phyloP scores from a whole-genome alignment of 2,113 vertebrate genomes.

The Epinephelus cyanopodus region DNA sequence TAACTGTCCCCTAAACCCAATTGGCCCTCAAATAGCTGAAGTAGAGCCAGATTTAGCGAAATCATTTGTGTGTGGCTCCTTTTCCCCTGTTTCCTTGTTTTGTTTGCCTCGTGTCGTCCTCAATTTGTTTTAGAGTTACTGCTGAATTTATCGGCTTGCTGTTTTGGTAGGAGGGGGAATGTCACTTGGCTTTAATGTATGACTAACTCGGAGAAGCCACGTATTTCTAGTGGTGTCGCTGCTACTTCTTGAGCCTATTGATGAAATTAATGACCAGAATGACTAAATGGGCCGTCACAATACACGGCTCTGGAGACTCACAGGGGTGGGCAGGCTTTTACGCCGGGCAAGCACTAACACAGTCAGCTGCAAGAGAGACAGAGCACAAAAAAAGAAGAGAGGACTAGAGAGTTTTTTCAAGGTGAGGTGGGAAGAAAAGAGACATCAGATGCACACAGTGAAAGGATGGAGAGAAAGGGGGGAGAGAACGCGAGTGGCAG shows the following conservation, averaged over 20 bases:
- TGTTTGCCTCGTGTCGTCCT: constrained; percentile 39
- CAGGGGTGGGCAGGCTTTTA: constrained; percentile 56
- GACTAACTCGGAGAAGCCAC: constrained; percentile 46
- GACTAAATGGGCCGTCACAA: constrained; percentile 75
- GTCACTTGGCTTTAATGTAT: constrained; percentile 49
- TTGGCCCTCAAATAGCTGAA: constrained; percentile 16
- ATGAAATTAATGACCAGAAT: constrained; percentile 74
- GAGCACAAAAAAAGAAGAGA: constrained; percentile 5
- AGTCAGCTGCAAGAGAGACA: constrained; percentile 52
- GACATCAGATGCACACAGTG: constrained; percentile 32
- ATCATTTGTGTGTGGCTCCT: constrained; percentile 21
- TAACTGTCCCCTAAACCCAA: constrained; percentile 50
- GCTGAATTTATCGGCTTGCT: constrained; percentile 39
- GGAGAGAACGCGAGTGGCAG: constrained; percentile 9
- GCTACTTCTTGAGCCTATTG: constrained; percentile 68
- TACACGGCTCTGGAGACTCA: constrained; percentile 64
- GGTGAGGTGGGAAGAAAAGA: constrained; percentile 40
- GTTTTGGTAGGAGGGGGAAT: neutral
- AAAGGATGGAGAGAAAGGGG: constrained; percentile 46
- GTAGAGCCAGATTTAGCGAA: constrained; percentile 24
- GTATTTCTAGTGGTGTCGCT: constrained; percentile 40
- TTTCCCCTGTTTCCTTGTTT: constrained; percentile 45
- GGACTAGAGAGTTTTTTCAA: constrained; percentile 40
- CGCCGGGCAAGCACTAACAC: constrained; percentile 47
- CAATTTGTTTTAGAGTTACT: constrained; percentile 49